Percentiles rank a stretch among this genome's conserved stretches.
These are phyloP conservation scores for Dorcus hopei DNA, from an alignment of 2,888 invertebrate genomes.

Conservation along the genomic window DNA sequence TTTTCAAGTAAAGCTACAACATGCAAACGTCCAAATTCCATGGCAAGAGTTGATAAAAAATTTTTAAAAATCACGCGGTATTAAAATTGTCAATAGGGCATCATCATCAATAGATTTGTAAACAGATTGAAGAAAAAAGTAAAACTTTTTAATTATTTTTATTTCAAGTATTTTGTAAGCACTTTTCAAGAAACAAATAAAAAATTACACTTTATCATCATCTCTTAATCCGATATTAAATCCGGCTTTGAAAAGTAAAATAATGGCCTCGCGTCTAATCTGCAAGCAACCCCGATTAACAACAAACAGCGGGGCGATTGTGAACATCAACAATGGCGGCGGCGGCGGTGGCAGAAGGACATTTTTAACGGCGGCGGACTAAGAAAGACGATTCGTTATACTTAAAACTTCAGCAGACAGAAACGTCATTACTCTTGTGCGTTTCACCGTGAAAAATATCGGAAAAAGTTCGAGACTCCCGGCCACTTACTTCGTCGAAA, in stretches of 20 bases:
- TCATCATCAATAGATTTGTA: no score
- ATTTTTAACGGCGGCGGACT: constrained; percentile 14
- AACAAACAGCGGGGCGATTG: constrained; percentile 21
- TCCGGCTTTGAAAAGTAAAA: constrained; percentile 31
- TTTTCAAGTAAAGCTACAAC: no score
- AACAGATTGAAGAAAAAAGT: no score
- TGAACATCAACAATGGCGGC: constrained; percentile 6
- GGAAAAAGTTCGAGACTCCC: constrained; percentile 13
- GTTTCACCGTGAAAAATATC: constrained; percentile 17
- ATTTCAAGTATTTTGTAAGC: no score
- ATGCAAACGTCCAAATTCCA: no score
- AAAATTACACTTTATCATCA: constrained; percentile 25
- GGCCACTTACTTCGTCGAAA: constrained; percentile 4
- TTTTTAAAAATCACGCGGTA: no score
- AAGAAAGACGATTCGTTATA: constrained; percentile 18
- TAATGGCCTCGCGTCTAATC: constrained; percentile 34
- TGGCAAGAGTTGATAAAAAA: no score
- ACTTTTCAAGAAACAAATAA: no score
- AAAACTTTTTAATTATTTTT: no score
- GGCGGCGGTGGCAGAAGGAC: constrained; percentile 2
- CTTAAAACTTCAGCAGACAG: constrained; percentile 15
- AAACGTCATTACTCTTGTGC: constrained; percentile 17
- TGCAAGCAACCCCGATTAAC: constrained; percentile 33
- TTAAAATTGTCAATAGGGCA: no score
- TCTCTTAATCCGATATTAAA: constrained; percentile 36